Base-by-base conservation (phyloP, 2,113 vertebrate species). In the Phoxinus phoxinus region DNA sequence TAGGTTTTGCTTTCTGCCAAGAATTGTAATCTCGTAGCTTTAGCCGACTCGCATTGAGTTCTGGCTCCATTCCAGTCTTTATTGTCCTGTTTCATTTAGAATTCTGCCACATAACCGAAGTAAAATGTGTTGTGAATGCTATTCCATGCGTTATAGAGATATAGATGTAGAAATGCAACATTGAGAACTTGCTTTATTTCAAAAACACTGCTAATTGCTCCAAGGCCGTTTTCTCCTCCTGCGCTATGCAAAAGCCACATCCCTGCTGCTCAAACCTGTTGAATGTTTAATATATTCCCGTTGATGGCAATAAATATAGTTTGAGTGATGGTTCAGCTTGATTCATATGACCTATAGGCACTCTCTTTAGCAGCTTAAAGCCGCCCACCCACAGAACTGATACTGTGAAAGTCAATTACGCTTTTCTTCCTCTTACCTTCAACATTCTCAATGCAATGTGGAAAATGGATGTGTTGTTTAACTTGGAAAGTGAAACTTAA, bases 281-380 rank as follows among this genome's bases (percentile, higher is more conserved):
- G 9, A 73, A 73, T 46, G 23, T 44, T 63, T 46, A 44, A 81
- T 61, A 8, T 8, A 9, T 25, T 56, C 21, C 21, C 0, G 30
- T n/a, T 41, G 23, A 37, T 41, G 32, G 32, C 21, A 79, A 0
- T 79, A 41, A 59, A 59, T 79, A 65, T 30, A 11, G 59, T 81
- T 63, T 46, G n/a, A 65, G 37, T 81, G 77, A 80, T 1, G 12
- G 56, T 27, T 80, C 13, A 17, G 12, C n/a, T 63, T 44, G 35
- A 80, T 63, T 63, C 77, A 46, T 6, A 25, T 25, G 32, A 78
- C 76, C 32, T 79, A 25, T 59, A 37, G 53, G 53, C 32, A 21
- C 23, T 21, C n/a, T 32, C 53, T 79, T 61, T 59, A 79, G 32
- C 53, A 59, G 53, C 76, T 61, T 59, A 79, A 59, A 61, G 6